Evolutionary conservation across 1,140 invertebrate species (phyloP), one percentile per base, ranked within the genome.

Genomic region (Meloidogyne hapla): DNA sequence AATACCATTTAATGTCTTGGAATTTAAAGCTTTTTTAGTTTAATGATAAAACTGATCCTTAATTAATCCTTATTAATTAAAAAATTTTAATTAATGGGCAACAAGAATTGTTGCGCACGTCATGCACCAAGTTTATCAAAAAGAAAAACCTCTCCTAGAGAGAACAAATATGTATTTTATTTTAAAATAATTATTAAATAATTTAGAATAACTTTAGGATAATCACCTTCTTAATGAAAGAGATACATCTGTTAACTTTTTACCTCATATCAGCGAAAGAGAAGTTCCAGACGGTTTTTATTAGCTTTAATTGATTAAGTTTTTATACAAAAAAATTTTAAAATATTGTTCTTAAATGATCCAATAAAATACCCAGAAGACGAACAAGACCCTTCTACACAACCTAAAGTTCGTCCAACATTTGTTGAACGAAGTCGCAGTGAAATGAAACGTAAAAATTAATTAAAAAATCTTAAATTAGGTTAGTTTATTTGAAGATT

Each of bases 251-350:
- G 84, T 85, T 33, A 87, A 86, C 38, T 87, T 87, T 90, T 90
- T 98, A 71, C 96, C 96, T 88, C 96, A 99, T 89, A 98, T 98
- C 80, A 96, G 94, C 87, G 96, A 99, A 89, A 90, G 96, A 80
- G 96, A 98, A 87, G 64, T 82, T 15, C 92, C 93, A 15, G 93
- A 96, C 87, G 89, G 89, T 89, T 63, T 28, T 28, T 33, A 40
- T 74, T 56, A n/a, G 8, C 2, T 56, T 77, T 62, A 48, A n/a
- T n/a, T n/a, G n/a, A n/a, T n/a, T n/a, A n/a, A n/a, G n/a, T n/a
- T n/a, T n/a, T n/a, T n/a, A n/a, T n/a, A n/a, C n/a, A n/a, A n/a
- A 21, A 28, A 66, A n/a, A 61, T 81, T 69, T 68, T 69, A 33
- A 71, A 74, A 38, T 62, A 73, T 66, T 18, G 18, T 23, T 12